A percentile compares a stretch with the other conserved stretches of the same genome.
Conservation (phyloP, 2,797 vertebrate species). For the Chelidonichthys spinosus region DNA sequence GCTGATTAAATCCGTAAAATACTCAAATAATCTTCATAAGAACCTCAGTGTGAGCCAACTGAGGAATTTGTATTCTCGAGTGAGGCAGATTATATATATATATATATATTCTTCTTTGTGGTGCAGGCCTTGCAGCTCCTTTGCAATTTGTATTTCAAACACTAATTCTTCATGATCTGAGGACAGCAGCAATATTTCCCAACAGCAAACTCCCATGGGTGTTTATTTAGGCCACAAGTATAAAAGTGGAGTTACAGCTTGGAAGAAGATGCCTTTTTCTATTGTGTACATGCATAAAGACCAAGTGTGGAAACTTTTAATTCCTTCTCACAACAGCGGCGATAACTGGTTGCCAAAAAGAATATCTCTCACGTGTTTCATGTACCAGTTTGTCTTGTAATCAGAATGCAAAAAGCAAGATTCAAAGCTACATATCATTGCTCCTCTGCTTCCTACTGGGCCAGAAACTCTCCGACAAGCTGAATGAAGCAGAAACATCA, state of each 20-base stretch:
- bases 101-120: constrained; percentile 53
- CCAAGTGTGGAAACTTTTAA: constrained; percentile 8
- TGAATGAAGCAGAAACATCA: constrained; percentile 1
- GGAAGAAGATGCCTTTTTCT: constrained; percentile 2
- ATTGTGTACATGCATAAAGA: neutral
- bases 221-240: constrained; percentile 61
- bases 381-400: neutral
- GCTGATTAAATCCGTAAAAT: constrained; percentile 72
- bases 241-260: constrained; percentile 20
- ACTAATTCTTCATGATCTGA: constrained; percentile 62
- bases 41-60: constrained; percentile 37
- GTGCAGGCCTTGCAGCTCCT: constrained; percentile 46
- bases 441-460: neutral
- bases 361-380: neutral
- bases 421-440: neutral
- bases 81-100: constrained; percentile 57
- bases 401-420: neutral
- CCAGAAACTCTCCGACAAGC: neutral
- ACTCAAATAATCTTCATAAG: constrained; percentile 72
- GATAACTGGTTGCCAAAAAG: neutral
- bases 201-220: constrained; percentile 50
- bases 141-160: constrained; percentile 62
- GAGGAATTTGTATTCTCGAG: constrained; percentile 20
- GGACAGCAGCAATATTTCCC: constrained; percentile 55
- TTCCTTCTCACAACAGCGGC: neutral